Evolutionary conservation across 2,113 vertebrate genomes (phyloP), one percentile per base, ranked within the genome.

Genomic region (Zeus faber): DNA sequence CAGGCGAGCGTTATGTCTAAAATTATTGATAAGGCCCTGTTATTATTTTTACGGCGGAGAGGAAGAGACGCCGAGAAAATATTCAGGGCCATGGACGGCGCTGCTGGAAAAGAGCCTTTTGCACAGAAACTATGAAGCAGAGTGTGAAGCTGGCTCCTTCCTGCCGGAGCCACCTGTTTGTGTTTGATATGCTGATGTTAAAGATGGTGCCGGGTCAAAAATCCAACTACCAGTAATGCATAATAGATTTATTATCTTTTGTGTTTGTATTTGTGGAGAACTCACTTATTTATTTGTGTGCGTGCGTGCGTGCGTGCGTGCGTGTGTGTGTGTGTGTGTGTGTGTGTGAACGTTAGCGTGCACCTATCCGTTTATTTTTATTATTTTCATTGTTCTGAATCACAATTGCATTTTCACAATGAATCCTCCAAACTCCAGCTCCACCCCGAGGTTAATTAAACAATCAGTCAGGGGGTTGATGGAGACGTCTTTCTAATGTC

Each of bases 11-110:
- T 61, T 63, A 62, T 49, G 46, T 59, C 17, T 62, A 35, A 59
- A 77, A 72, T 73, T 63, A 73, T 61, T 75, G 74, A 78, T 71
- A 77, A 53, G 62, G 31, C 2, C 8, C 41, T 57, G 57, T 55
- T 61, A 35, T 77, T 68, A 53, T 70, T 70, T 68, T 72, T 43
- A 61, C 57, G 33, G 43, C 26, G 41, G 24, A 62, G 9, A 40
- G 18, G 18, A 57, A 56, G 16, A 70, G 59, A n/a, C n/a, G 47
- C 14, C 18, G 8, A 46, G 41, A 57, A 52, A 45, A 60, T 40
- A 44, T 52, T 60, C 22, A 53, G 55, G 52, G 52, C 35, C 26
- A 14, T 48, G 52, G 17, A 48, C 64, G 33, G 44, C 45, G 49
- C 47, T 52, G 45, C 56, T 53, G 57, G 48, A 54, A 44, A 31